Percentiles rank a stretch among this genome's conserved stretches.
Conservation (phyloP, 2,113 vertebrate species). For the Oncorhynchus masou region DNA sequence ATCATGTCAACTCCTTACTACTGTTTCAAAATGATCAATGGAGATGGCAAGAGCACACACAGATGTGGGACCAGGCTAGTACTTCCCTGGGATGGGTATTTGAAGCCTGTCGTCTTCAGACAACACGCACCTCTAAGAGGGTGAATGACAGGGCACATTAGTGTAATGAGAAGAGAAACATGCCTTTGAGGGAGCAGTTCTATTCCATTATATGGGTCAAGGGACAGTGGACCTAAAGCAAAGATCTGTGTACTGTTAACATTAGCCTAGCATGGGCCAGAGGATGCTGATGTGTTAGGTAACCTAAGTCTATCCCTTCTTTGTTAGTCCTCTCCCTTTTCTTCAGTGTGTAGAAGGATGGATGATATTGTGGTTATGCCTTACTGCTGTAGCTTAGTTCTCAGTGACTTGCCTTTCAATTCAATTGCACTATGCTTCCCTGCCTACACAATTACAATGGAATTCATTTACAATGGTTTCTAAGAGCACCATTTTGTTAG, state of each 20-base stretch:
- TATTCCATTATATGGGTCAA: background rate
- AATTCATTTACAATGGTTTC: constrained; percentile 6
- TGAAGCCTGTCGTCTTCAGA: background rate
- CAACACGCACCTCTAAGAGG: background rate
- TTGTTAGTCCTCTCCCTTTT: constrained; percentile 1
- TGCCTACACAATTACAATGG: constrained; percentile 2
- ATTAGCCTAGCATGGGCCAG: background rate
- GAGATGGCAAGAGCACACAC: background rate
- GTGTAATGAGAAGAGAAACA: background rate
- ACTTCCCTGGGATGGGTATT: too few relatives aligned
- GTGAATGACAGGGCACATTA: too few relatives aligned
- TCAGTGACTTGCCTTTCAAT: constrained; percentile 14
- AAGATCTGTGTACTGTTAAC: background rate
- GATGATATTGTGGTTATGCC: constrained; percentile 13
- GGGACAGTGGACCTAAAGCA: background rate
- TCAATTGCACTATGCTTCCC: constrained; percentile 42
- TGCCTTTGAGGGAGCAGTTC: background rate
- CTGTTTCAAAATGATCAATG: background rate
- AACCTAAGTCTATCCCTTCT: background rate
- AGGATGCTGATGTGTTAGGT: constrained; percentile 3
- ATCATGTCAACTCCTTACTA: too few relatives aligned
- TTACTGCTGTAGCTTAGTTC: constrained; percentile 29
- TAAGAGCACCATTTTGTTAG: constrained; percentile 6
- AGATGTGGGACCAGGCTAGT: too few relatives aligned
- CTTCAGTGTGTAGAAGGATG: constrained; percentile 24